Percentiles rank a stretch among this genome's conserved stretches.
phyloP scores from a whole-genome alignment of 2,797 vertebrate genomes.

The Pitangus sulphuratus region DNA sequence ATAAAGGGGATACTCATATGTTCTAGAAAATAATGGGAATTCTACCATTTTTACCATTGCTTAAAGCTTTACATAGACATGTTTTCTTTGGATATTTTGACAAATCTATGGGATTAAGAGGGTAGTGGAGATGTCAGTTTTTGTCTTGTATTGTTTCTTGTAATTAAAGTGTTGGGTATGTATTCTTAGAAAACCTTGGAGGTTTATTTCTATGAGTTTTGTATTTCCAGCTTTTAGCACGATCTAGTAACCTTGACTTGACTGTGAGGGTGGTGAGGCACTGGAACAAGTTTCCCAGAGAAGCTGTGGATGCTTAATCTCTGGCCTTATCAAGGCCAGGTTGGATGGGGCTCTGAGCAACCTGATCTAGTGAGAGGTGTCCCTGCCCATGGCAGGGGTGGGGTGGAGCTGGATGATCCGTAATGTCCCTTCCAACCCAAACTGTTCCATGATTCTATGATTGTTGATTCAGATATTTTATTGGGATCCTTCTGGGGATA shows the following conservation, averaged over 20 bases:
- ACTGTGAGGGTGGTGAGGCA: background rate
- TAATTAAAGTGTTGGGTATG: background rate
- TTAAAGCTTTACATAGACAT: background rate
- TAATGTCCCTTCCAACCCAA: background rate
- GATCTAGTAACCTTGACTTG: background rate
- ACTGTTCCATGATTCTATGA: background rate
- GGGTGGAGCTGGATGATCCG: background rate
- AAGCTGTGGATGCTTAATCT: background rate
- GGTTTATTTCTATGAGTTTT: background rate
- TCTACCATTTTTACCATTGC: background rate
- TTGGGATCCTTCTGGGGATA: background rate
- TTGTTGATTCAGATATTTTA: background rate
- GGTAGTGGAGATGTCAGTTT: background rate
- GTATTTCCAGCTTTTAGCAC: background rate
- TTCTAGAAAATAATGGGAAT: background rate
- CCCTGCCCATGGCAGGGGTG: background rate
- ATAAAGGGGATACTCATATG: background rate
- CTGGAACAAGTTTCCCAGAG: background rate
- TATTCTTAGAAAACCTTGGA: background rate
- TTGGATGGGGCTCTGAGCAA: background rate
- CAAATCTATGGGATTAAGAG: background rate
- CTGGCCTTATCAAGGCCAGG: background rate
- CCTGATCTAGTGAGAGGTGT: fast-evolving
- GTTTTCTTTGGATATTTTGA: background rate
- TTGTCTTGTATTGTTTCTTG: background rate